These are phyloP conservation scores for Apolygus lucorum DNA, from an alignment of 1,140 invertebrate species.

Conservation along the genomic window DNA sequence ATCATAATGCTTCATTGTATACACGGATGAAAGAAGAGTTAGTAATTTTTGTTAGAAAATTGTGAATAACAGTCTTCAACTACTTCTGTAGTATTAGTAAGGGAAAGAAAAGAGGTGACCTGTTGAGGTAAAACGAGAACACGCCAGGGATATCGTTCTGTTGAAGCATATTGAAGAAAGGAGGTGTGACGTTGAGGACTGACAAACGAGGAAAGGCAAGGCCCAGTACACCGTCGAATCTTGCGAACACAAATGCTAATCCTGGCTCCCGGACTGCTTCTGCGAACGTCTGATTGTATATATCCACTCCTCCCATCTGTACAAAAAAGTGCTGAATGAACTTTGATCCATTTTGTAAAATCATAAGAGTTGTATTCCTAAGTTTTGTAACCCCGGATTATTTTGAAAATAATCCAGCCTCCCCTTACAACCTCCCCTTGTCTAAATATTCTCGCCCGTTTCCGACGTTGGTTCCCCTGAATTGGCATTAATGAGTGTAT, in stretches of 20 bases:
- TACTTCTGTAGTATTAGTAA: background rate
- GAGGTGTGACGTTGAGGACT: conserved; percentile 47
- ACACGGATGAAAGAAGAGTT: no score
- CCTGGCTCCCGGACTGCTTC: conserved; percentile 51
- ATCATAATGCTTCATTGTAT: background rate
- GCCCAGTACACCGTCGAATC: conserved; percentile 57
- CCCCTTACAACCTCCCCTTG: background rate
- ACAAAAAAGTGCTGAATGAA: conserved; percentile 32
- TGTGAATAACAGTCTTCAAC: background rate
- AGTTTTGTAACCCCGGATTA: background rate
- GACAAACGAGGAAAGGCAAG: conserved; percentile 51
- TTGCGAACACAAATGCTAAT: conserved; percentile 46
- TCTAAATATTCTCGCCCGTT: background rate
- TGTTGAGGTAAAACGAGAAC: conserved; percentile 56
- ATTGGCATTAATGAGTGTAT: no score
- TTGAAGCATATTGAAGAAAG: conserved; percentile 53
- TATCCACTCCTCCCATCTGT: conserved; percentile 41
- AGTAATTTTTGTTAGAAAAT: background rate
- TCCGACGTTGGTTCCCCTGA: no score
- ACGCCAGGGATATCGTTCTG: conserved; percentile 47
- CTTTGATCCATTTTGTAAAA: background rate
- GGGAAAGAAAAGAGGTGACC: no score
- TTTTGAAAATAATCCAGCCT: background rate
- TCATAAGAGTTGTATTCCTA: background rate
- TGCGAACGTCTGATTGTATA: conserved; percentile 53